Evolutionary conservation across 2,888 invertebrate species (phyloP).

Genomic region (Cataglyphis cursor): DNA sequence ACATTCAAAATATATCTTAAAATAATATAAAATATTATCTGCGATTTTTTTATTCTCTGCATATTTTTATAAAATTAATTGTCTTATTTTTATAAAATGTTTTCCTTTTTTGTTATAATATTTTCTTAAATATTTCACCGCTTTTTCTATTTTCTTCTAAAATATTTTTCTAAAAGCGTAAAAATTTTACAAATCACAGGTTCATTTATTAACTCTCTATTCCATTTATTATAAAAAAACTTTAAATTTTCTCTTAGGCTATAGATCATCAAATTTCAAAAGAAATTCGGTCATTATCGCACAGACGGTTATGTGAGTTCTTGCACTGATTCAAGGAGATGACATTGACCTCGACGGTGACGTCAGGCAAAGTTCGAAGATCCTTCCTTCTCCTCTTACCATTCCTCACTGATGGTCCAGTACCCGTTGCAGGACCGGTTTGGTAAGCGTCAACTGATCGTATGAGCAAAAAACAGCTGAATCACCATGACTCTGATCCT

Average conservation of each 20-base stretch:
- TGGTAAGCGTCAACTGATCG: slow-evolving; percentile 77
- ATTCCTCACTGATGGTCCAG: slow-evolving; percentile 67
- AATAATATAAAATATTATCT: neutral
- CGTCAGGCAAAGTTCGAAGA: slow-evolving; percentile 75
- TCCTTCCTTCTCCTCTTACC: slow-evolving; percentile 66
- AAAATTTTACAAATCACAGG: neutral
- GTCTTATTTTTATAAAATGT: neutral
- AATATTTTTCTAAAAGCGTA: neutral
- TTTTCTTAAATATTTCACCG: neutral
- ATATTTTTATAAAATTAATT: slow-evolving; percentile 7
- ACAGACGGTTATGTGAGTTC: slow-evolving; percentile 46
- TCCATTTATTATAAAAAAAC: neutral
- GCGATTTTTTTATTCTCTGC: neutral
- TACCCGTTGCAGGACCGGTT: slow-evolving; percentile 76
- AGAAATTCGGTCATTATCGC: slow-evolving; percentile 17
- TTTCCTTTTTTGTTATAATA: neutral
- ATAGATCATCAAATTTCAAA: neutral
- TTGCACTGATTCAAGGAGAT: slow-evolving; percentile 62
- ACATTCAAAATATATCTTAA: neutral
- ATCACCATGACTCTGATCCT: slow-evolving; percentile 77
- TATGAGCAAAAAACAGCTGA: slow-evolving; percentile 77
- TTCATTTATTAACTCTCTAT: neutral
- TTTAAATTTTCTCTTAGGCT: neutral
- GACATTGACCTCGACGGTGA: slow-evolving; percentile 78
- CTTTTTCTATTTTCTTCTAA: neutral